Base-by-base conservation (phyloP, 2,888 invertebrate species). In the Tubiluchus corallicola region DNA sequence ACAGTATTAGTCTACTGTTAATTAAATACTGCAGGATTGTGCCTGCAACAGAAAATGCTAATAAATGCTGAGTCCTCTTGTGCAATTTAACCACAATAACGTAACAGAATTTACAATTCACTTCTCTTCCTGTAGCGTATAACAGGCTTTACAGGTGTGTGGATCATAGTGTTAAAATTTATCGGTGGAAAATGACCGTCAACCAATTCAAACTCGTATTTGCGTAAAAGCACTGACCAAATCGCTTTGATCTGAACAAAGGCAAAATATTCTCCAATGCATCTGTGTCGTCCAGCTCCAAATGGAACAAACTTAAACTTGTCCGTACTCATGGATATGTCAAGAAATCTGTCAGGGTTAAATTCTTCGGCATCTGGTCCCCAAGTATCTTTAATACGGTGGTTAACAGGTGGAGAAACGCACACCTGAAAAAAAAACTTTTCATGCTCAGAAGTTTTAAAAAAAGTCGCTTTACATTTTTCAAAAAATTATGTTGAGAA, bases 221-320 rank as follows among this genome's bases (percentile, higher is more conserved):
- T 49, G n/a, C 52, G 38, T 18, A 60, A 45, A 43, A 59, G 46
- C 2, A 49, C 48, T 2, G 58, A 52, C 50, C 54, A 52, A 17
- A 58, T 52, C 2, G 57, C 54, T 46, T 59, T 60, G 43, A 60
- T 54, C 50, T 59, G 59, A 1, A 59, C 52, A 45, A 57, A 59
- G 20, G 59, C 59, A 45, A 59, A 59, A 9, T 53, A 50, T 45
- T 60, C 59, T 2, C 59, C 59, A 17, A 60, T 58, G 45, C 59
- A 59, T 21, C 59, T 49, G 40, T 58, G 58, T 4, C 58, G 51
- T 3, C 58, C 59, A 16, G 54, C 56, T 21, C 59, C 59, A 44
- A 59, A 59, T 15, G 59, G 59, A 37, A 59, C 48, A 41, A 57
- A 60, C 37, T 51, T 49, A 50, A 57, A 60, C 48, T 57, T 57